A percentile compares a stretch with the other conserved stretches of the same genome.
Evolutionary conservation across 2,113 vertebrate species (phyloP).

Genomic region (Egretta garzetta): DNA sequence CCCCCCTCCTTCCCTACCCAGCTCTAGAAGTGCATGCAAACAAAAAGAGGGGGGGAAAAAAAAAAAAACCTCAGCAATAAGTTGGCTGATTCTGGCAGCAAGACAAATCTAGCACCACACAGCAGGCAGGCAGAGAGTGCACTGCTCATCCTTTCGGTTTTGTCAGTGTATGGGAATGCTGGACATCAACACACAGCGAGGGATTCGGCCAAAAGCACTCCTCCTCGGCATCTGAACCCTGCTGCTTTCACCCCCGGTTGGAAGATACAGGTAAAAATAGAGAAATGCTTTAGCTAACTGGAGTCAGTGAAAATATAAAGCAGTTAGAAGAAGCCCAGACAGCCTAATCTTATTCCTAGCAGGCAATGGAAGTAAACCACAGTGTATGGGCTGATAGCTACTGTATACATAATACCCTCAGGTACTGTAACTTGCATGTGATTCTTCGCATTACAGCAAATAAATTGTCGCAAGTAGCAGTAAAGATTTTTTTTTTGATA

Average conservation of each 20-base stretch:
- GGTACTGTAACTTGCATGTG: background rate
- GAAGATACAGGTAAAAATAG: constrained; percentile 73
- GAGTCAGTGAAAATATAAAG: background rate
- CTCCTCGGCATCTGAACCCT: background rate
- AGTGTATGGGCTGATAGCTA: background rate
- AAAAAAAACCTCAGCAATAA: constrained; percentile 66
- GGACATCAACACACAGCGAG: constrained; percentile 65
- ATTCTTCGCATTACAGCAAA: background rate
- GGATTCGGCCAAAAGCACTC: constrained; percentile 27
- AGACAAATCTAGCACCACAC: constrained; percentile 80
- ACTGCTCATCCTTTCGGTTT: constrained; percentile 71
- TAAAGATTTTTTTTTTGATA: background rate
- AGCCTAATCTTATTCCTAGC: background rate
- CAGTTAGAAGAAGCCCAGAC: constrained; percentile 14
- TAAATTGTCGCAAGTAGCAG: background rate
- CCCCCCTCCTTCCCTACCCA: background rate
- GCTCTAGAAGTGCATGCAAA: constrained; percentile 58
- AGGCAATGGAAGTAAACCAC: constrained; percentile 22
- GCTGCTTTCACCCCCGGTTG: constrained; percentile 12
- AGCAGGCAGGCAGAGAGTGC: constrained; percentile 70
- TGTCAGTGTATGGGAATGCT: constrained; percentile 77
- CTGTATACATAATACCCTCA: constrained; percentile 5
- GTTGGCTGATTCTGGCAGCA: constrained; percentile 79
- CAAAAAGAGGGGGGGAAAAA: background rate
- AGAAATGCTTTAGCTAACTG: background rate